Conservation (phyloP, 1,140 invertebrate species). For the Uloborus diversus region DNA sequence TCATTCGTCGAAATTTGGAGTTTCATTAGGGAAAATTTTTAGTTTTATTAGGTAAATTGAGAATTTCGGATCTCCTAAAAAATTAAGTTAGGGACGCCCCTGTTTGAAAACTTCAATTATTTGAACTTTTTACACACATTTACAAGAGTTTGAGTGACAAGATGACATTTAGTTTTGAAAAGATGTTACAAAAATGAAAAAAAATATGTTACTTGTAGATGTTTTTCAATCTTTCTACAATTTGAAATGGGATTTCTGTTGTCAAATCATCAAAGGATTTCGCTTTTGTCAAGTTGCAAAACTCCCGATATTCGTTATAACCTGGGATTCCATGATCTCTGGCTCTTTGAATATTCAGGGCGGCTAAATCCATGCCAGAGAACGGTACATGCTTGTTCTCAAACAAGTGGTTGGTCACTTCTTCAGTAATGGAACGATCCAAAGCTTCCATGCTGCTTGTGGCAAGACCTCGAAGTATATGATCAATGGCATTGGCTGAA, state of each 20-base stretch:
- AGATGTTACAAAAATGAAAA: too few relatives aligned
- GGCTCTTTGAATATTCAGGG: slow-evolving; percentile 65
- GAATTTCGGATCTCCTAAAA: too few relatives aligned
- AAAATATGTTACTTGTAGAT: slow-evolving; percentile 66
- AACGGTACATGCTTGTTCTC: slow-evolving; percentile 86
- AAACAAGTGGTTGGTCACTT: slow-evolving; percentile 93
- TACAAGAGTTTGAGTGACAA: too few relatives aligned
- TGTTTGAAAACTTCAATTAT: too few relatives aligned
- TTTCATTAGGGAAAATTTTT: too few relatives aligned
- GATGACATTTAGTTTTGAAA: too few relatives aligned
- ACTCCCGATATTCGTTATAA: slow-evolving; percentile 69
- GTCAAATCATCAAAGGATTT: slow-evolving; percentile 78
- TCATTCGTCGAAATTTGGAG: too few relatives aligned
- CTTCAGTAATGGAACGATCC: slow-evolving; percentile 92
- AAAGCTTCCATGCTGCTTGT: slow-evolving; percentile 91
- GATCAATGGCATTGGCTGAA: slow-evolving; percentile 77
- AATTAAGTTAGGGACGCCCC: too few relatives aligned
- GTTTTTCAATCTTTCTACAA: slow-evolving; percentile 66
- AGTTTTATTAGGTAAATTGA: too few relatives aligned
- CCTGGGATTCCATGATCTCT: slow-evolving; percentile 67
- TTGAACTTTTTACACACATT: too few relatives aligned
- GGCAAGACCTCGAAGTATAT: slow-evolving; percentile 85
- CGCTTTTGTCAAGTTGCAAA: slow-evolving; percentile 80
- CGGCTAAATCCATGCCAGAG: slow-evolving; percentile 66
- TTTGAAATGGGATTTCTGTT: slow-evolving; percentile 71